A percentile compares a stretch with the other conserved stretches of the same genome.
phyloP scores from a whole-genome alignment of 2,113 vertebrate species.

The Echinops telfairi region DNA sequence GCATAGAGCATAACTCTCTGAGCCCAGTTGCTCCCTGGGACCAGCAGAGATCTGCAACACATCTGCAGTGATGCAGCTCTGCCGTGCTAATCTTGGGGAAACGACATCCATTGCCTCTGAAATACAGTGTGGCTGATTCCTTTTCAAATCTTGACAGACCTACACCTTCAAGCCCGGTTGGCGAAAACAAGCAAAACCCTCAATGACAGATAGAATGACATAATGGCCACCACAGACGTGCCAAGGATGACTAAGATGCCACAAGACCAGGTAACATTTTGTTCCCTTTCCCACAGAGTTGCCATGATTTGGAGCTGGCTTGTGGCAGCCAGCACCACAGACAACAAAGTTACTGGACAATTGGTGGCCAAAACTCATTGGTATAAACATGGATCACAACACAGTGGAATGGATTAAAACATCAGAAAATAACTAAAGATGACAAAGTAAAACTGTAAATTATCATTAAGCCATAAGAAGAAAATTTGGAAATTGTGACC shows the following conservation, averaged over 20 bases:
- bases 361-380: background rate
- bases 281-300: background rate
- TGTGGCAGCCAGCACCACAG: too few species aligned
- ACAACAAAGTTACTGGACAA: background rate
- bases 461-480: background rate
- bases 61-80: background rate
- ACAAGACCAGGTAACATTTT: background rate
- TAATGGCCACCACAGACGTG: background rate
- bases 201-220: background rate
- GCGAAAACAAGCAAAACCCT: background rate
- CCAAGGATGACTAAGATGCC: background rate
- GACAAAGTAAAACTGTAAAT: background rate
- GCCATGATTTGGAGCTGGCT: background rate
- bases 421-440: conserved; percentile 10
- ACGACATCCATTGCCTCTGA: background rate
- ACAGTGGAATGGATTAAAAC: background rate
- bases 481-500: background rate
- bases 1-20: background rate
- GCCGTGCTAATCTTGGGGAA: background rate
- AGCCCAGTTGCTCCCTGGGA: rapidly evolving
- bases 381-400: background rate
- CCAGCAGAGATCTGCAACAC: background rate
- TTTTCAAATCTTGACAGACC: background rate
- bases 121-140: background rate
- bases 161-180: background rate